phyloP scores from a whole-genome alignment of 2,888 invertebrate genomes.

The Drosophila niveifrons region DNA sequence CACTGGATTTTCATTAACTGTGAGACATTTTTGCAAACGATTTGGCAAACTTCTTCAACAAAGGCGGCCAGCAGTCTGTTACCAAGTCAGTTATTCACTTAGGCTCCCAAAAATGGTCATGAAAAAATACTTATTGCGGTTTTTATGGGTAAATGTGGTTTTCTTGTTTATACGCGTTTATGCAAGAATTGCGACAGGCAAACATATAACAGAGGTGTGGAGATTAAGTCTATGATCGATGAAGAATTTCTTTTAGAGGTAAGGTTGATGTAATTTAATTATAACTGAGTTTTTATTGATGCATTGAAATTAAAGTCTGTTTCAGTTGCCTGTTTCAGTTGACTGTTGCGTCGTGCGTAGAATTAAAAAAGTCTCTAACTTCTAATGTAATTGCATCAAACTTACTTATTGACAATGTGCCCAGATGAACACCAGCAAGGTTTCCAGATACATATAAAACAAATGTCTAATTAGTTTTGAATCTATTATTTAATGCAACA shows the following conservation, averaged over 20 bases:
- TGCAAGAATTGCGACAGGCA: constrained; percentile 43
- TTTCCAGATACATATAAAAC: too few species aligned
- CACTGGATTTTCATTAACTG: constrained; percentile 15
- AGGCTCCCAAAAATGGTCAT: constrained; percentile 65
- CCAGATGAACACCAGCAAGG: too few species aligned
- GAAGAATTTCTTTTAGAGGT: background rate
- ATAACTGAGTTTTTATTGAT: too few species aligned
- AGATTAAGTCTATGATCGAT: constrained; percentile 6
- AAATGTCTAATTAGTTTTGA: background rate
- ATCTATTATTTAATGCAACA: background rate
- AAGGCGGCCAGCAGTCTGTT: constrained; percentile 41
- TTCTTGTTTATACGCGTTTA: constrained; percentile 56
- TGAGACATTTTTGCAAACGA: constrained; percentile 42
- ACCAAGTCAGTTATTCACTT: constrained; percentile 62
- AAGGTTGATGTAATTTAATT: too few species aligned
- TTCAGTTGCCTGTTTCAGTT: too few species aligned
- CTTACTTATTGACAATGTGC: too few species aligned
- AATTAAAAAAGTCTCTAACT: too few species aligned
- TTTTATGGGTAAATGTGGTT: constrained; percentile 71
- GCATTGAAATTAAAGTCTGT: too few species aligned
- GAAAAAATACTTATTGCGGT: constrained; percentile 46
- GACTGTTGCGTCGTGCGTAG: too few species aligned
- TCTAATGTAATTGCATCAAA: too few species aligned
- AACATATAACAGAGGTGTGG: constrained; percentile 11
- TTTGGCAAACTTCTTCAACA: constrained; percentile 61